A percentile compares a stretch with the other conserved stretches of the same genome.
Conservation (phyloP, 2,888 invertebrate genomes). For the Eupithecia abbreviata region DNA sequence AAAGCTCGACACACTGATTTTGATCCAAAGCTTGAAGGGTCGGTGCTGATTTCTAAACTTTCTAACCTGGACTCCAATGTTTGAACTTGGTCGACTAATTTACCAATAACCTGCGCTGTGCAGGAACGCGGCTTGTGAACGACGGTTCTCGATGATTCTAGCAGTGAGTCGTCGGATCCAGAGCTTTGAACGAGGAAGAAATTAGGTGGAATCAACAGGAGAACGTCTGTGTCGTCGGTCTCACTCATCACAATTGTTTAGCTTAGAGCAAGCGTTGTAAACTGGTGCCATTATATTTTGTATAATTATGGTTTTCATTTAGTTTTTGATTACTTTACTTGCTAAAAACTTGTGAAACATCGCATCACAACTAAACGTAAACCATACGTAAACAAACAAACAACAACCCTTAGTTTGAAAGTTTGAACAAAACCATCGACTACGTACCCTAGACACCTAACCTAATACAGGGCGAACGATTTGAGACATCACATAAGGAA, state of each 20-base stretch:
- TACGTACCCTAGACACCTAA: no score
- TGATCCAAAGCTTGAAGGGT: constrained; percentile 59
- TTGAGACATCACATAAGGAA: no score
- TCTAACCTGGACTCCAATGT: constrained; percentile 84
- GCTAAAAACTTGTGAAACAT: neutral
- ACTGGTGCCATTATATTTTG: constrained; percentile 62
- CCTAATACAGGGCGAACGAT: no score
- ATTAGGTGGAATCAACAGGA: constrained; percentile 91
- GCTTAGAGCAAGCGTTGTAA: constrained; percentile 42
- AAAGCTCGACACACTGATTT: constrained; percentile 54
- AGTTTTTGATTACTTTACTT: neutral
- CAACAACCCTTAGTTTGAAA: no score
- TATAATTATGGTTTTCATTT: neutral
- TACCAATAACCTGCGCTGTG: constrained; percentile 76
- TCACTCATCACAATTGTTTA: constrained; percentile 77
- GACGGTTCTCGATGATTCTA: constrained; percentile 76
- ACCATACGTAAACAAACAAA: no score
- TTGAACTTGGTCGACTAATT: constrained; percentile 85
- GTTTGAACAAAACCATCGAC: no score
- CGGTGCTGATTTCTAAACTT: constrained; percentile 69
- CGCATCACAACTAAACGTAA: neutral
- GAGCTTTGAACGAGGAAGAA: constrained; percentile 86
- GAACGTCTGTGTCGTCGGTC: constrained; percentile 91
- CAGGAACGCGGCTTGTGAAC: constrained; percentile 75
- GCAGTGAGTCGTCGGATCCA: constrained; percentile 80